Conservation (phyloP, 1,140 invertebrate species). For the Drosophila gunungcola region DNA sequence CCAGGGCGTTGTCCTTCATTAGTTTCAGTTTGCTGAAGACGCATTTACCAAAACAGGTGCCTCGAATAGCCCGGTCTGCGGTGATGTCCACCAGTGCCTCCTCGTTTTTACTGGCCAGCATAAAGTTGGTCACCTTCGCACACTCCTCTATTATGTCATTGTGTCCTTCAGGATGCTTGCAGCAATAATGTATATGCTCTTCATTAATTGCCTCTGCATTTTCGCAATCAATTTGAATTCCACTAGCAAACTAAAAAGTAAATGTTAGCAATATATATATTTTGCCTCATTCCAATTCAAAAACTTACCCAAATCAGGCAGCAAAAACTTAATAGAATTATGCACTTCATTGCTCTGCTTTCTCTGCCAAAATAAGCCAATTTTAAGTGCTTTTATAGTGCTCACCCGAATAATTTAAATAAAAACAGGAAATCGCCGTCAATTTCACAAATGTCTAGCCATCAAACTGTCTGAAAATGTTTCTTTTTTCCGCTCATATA, state of each 20-base stretch:
- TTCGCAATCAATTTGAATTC: conserved; percentile 60
- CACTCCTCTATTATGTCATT: conserved; percentile 64
- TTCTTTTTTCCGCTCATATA: conserved; percentile 28
- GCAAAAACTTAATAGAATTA: conserved; percentile 10
- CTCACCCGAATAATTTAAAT: not conserved
- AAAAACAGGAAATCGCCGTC: conserved; percentile 19
- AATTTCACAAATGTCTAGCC: conserved; percentile 16
- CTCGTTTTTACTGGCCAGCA: conserved; percentile 41
- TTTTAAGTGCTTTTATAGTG: conserved; percentile 33
- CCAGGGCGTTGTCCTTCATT: conserved; percentile 45
- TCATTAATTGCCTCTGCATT: conserved; percentile 55
- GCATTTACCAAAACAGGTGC: conserved; percentile 70
- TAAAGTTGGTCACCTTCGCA: conserved; percentile 59
- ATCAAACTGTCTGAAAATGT: conserved; percentile 15
- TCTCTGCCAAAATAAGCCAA: not conserved
- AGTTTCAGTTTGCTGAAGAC: conserved; percentile 54
- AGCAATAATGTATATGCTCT: conserved; percentile 69
- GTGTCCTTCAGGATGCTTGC: conserved; percentile 72
- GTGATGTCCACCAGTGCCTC: conserved; percentile 66
- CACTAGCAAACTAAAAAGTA: conserved; percentile 13
- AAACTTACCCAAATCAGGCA: conserved; percentile 52
- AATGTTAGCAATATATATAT: not conserved
- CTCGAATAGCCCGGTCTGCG: conserved; percentile 50
- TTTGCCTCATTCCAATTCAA: not conserved
- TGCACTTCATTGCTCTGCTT: conserved; percentile 28